Percentiles rank a stretch among this genome's conserved stretches.
phyloP scores from a whole-genome alignment of 2,888 invertebrate genomes.

The Netelia melanura region DNA sequence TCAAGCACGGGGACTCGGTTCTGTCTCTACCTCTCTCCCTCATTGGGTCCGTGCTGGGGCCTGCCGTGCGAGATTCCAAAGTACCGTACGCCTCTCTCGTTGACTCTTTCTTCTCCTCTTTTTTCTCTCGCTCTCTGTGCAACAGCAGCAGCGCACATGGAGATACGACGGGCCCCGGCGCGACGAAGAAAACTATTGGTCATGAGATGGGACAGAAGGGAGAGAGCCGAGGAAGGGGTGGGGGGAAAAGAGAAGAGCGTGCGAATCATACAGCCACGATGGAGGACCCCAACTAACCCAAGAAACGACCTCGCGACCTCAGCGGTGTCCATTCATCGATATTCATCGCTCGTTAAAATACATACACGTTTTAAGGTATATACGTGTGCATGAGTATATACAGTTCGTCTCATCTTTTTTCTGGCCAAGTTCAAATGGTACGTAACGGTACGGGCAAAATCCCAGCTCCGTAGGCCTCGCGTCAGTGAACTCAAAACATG shows the following conservation, averaged over 20 bases:
- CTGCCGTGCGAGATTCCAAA: slow-evolving; percentile 54
- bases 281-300: slow-evolving; percentile 66
- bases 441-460: slow-evolving; percentile 61
- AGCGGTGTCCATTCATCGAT: slow-evolving; percentile 68
- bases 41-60: slow-evolving; percentile 12
- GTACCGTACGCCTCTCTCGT: slow-evolving; percentile 65
- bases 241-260: slow-evolving; percentile 62
- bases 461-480: slow-evolving; percentile 1
- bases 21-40: not conserved
- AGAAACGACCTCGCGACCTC: slow-evolving; percentile 68
- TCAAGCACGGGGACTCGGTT: slow-evolving; percentile 65
- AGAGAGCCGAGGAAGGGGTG: too few relatives aligned
- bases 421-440: slow-evolving; percentile 62
- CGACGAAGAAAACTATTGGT: slow-evolving; percentile 56
- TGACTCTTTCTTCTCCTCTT: slow-evolving; percentile 26
- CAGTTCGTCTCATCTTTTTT: slow-evolving; percentile 37
- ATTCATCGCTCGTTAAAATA: slow-evolving; percentile 69
- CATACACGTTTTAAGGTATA: slow-evolving; percentile 54
- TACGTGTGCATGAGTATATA: slow-evolving; percentile 17
- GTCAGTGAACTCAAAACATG: slow-evolving; percentile 11
- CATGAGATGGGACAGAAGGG: slow-evolving; percentile 39
- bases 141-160: not conserved
- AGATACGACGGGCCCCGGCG: not conserved
- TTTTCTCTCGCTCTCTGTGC: not conserved
- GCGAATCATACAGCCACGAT: slow-evolving; percentile 65